Conservation (phyloP, 2,113 vertebrate species). For the Loxodonta africana region DNA sequence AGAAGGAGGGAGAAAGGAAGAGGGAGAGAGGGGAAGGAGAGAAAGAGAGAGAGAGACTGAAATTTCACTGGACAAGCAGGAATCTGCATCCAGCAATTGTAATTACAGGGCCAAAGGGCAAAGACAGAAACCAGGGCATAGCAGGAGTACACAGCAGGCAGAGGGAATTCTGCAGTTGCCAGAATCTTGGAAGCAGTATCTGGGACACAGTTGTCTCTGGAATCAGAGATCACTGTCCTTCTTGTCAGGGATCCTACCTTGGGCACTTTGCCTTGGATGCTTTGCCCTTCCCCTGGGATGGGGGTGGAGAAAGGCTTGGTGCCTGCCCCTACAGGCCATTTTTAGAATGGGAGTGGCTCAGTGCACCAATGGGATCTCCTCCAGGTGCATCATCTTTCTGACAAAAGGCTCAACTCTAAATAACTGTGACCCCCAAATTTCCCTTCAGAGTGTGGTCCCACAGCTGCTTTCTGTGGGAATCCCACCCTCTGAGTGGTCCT, state of each 20-base stretch:
- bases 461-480: neutral
- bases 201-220: neutral
- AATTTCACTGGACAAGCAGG: neutral
- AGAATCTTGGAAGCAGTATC: neutral
- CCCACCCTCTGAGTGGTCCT: neutral
- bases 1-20: neutral
- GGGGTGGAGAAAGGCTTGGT: neutral
- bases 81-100: neutral
- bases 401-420: neutral
- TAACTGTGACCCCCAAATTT: neutral
- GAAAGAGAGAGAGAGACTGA: neutral
- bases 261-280: neutral
- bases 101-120: neutral
- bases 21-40: neutral
- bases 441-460: neutral
- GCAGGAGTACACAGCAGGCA: neutral
- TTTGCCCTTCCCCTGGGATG: neutral
- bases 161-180: neutral
- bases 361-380: neutral
- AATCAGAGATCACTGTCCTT: neutral
- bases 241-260: fast-evolving
- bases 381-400: neutral
- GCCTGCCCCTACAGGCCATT: neutral
- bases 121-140: neutral
- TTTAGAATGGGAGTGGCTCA: neutral